A percentile compares a stretch with the other conserved stretches of the same genome.
Conservation (phyloP, 2,113 vertebrate genomes). For the Anarhynchus alexandrinus region DNA sequence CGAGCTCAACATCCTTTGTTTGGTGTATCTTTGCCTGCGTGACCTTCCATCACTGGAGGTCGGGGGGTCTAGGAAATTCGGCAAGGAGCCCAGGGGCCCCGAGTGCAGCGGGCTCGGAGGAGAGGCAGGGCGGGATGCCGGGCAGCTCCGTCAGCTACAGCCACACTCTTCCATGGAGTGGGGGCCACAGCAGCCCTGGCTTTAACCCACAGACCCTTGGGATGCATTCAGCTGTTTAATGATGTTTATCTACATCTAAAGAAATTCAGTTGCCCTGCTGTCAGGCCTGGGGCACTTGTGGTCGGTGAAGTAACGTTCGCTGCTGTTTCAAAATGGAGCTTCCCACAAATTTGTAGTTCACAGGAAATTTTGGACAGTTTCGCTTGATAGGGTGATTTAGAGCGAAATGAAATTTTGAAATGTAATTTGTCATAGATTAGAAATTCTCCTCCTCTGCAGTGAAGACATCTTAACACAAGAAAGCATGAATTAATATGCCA, state of each 20-base stretch:
- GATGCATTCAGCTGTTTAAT: background rate
- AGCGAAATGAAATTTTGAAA: background rate
- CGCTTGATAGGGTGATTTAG: background rate
- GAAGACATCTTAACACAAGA: background rate
- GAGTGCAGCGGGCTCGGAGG: fast-evolving
- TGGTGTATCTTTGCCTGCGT: background rate
- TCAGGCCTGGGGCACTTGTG: too few species aligned
- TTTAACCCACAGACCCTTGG: background rate
- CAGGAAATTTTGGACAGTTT: background rate
- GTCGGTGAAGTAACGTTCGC: background rate
- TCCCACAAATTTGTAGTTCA: background rate
- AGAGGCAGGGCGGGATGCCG: background rate
- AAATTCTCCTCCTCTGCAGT: background rate
- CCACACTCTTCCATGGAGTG: background rate
- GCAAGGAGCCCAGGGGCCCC: background rate
- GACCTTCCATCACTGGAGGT: background rate
- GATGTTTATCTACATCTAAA: background rate
- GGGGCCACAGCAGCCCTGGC: background rate
- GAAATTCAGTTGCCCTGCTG: background rate
- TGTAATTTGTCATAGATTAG: background rate
- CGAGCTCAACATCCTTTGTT: background rate
- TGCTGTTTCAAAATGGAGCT: background rate
- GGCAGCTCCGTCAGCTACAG: fast-evolving
- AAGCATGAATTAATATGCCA: background rate
- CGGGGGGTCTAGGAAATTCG: background rate